Evolutionary conservation across 2,888 invertebrate species (phyloP).

Genomic region (Eupithecia subfuscata): DNA sequence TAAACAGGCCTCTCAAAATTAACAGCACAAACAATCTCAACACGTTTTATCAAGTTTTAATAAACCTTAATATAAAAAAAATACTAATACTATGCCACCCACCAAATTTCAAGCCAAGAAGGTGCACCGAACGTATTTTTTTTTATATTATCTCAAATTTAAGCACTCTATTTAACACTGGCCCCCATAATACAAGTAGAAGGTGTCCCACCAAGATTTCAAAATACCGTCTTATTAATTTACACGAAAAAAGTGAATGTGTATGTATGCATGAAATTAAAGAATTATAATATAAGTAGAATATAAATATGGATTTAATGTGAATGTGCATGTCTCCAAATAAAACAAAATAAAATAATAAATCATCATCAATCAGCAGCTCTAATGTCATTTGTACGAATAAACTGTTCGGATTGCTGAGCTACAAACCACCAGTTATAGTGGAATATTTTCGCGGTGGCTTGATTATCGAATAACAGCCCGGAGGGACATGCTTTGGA

Average conservation of each 20-base stretch:
- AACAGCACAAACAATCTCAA: too few species aligned
- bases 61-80: too few species aligned
- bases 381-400: constrained; percentile 8
- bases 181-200: too few species aligned
- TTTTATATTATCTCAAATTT: neutral
- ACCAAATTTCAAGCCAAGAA: too few species aligned
- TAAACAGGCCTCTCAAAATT: neutral
- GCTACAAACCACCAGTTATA: constrained; percentile 52
- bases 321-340: neutral
- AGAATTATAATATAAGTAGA: too few species aligned
- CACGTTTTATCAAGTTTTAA: too few species aligned
- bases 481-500: constrained; percentile 40
- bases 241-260: neutral
- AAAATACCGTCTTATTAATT: neutral
- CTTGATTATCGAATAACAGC: constrained; percentile 53
- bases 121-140: too few species aligned
- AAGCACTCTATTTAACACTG: too few species aligned
- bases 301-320: neutral
- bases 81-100: too few species aligned
- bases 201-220: too few species aligned
- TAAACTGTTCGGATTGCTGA: constrained; percentile 49
- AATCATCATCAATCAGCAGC: neutral
- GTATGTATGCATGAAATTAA: neutral
- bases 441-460: constrained; percentile 54
- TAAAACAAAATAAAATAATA: too few species aligned